Percentiles rank a stretch among this genome's conserved stretches.
Evolutionary conservation across 37 sponge, comb jelly and placozoan genomes (phyloP).

Genomic region (Halichondria panicea): DNA sequence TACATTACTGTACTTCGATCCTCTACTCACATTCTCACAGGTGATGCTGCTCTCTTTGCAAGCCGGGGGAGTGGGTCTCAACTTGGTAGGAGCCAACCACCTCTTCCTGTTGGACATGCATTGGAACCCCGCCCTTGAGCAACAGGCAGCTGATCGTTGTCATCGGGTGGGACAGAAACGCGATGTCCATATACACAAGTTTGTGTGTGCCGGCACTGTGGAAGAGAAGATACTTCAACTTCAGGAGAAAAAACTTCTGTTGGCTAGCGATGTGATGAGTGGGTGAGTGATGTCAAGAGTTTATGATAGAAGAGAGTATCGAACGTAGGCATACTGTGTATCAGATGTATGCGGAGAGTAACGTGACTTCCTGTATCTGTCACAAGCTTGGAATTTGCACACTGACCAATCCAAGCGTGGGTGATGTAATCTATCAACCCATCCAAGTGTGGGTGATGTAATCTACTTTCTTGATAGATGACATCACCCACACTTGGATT

Average conservation of each 20-base stretch:
- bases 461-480: too few relatives aligned
- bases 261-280: conserved; percentile 60
- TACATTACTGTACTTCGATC: background rate
- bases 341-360: too few relatives aligned
- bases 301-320: background rate
- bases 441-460: too few relatives aligned
- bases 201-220: conserved; percentile 58
- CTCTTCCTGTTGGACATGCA: conserved; percentile 80
- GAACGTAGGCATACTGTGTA: too few relatives aligned
- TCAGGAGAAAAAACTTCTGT: conserved; percentile 53
- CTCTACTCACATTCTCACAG: conserved; percentile 17
- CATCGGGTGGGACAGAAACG: conserved; percentile 74
- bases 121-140: conserved; percentile 82
- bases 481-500: too few relatives aligned
- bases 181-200: conserved; percentile 70
- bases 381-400: too few relatives aligned
- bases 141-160: conserved; percentile 65
- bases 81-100: conserved; percentile 73
- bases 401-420: too few relatives aligned
- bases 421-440: too few relatives aligned
- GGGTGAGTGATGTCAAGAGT: conserved; percentile 52
- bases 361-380: too few relatives aligned
- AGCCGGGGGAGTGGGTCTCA: conserved; percentile 83
- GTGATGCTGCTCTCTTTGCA: conserved; percentile 73
- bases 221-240: conserved; percentile 59